Conservation (phyloP, 2,113 vertebrate species). For the Globicephala melas region DNA sequence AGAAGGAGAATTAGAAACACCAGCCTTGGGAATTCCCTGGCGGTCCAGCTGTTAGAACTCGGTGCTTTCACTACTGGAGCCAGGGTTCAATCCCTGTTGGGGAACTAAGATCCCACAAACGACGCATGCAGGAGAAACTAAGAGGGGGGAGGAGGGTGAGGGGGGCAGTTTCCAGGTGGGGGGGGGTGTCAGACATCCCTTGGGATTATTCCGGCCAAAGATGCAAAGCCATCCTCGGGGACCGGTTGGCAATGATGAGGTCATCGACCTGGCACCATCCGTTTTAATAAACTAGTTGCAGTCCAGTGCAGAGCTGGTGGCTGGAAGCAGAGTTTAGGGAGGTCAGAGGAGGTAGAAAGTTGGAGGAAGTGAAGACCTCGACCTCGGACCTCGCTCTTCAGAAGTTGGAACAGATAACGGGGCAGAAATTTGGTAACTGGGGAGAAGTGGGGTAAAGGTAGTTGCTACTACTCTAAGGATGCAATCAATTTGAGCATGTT, state of each 20-base stretch:
- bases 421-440: background rate
- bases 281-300: background rate
- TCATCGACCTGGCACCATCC: background rate
- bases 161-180: background rate
- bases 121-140: accelerated
- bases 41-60: background rate
- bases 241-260: background rate
- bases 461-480: background rate
- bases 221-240: background rate
- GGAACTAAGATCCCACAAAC: too few species aligned
- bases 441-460: background rate
- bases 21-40: background rate
- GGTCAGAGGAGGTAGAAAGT: background rate
- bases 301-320: background rate
- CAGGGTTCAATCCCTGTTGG: background rate
- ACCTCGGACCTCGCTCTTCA: background rate
- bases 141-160: background rate
- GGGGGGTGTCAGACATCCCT: background rate
- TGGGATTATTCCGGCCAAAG: background rate
- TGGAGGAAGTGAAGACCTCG: slow-evolving; percentile 26
- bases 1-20: background rate
- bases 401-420: background rate
- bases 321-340: background rate
- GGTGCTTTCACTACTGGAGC: background rate
- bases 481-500: background rate